Evolutionary conservation across 2,888 invertebrate species (phyloP).

Genomic region (Ophion ellenae): DNA sequence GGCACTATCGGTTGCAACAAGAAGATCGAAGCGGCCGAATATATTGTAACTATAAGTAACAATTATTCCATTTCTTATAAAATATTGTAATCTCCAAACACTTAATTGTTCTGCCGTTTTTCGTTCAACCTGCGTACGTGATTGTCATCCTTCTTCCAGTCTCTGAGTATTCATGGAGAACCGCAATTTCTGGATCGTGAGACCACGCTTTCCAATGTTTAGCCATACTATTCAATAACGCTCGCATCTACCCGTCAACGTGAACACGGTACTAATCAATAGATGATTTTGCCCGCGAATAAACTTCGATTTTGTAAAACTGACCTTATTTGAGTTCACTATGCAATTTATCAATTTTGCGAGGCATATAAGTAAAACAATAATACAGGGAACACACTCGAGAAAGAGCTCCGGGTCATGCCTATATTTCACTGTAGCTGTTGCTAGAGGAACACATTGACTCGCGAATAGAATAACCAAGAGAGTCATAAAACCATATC

Average conservation of each 20-base stretch:
- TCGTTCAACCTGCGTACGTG: constrained; percentile 40
- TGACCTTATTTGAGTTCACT: constrained; percentile 27
- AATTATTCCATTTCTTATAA: neutral
- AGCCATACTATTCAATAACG: constrained; percentile 25
- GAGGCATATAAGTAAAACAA: constrained; percentile 11
- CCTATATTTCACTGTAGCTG: constrained; percentile 14
- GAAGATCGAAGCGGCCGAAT: constrained; percentile 8
- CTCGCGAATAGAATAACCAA: constrained; percentile 5
- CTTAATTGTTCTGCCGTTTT: neutral
- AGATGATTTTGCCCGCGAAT: neutral
- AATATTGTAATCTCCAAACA: neutral
- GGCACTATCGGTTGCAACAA: constrained; percentile 38
- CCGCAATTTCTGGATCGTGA: constrained; percentile 11
- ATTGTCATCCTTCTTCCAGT: constrained; percentile 28
- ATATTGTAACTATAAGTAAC: constrained; percentile 26
- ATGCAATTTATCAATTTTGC: constrained; percentile 29
- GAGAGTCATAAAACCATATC: neutral
- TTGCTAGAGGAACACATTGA: constrained; percentile 39
- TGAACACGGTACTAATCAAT: neutral
- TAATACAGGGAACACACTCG: constrained; percentile 28
- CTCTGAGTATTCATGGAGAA: constrained; percentile 47
- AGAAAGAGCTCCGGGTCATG: constrained; percentile 30
- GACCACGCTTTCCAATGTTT: constrained; percentile 51
- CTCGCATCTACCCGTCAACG: constrained; percentile 2
- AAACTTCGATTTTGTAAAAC: neutral